These are phyloP conservation scores for Eledone cirrhosa DNA, from an alignment of 2,888 invertebrate species.

Conservation along the genomic window DNA sequence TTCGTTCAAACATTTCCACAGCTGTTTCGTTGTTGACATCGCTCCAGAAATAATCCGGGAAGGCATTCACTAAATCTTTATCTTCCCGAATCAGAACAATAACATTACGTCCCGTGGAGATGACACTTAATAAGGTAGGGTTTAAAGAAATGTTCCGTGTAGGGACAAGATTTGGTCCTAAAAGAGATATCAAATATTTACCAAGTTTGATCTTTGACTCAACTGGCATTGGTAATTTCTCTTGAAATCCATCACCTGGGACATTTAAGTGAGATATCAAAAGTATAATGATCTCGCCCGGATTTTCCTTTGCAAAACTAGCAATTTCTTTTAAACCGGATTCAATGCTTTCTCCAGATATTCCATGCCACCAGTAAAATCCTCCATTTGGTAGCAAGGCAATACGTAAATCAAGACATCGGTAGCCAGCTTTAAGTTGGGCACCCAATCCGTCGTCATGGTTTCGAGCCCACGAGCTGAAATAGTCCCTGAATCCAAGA, in stretches of 20 bases:
- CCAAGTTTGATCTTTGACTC: neutral
- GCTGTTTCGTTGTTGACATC: slow-evolving; percentile 5
- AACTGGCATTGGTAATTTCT: slow-evolving; percentile 7
- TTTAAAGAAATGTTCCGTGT: neutral
- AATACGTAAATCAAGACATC: slow-evolving; percentile 21
- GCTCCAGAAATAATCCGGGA: slow-evolving; percentile 26
- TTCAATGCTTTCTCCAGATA: slow-evolving; percentile 10
- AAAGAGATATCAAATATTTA: slow-evolving; percentile 2
- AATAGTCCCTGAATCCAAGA: slow-evolving; percentile 10
- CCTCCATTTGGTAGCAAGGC: neutral
- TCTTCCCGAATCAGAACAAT: slow-evolving; percentile 9
- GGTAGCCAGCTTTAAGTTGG: slow-evolving; percentile 22
- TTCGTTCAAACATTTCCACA: slow-evolving; percentile 4
- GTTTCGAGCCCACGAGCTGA: slow-evolving; percentile 23
- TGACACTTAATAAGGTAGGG: neutral
- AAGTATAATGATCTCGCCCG: slow-evolving; percentile 17
- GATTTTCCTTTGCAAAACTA: neutral
- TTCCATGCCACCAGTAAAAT: slow-evolving; percentile 27
- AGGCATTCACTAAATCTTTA: neutral
- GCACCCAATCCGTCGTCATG: neutral
- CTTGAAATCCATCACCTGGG: neutral
- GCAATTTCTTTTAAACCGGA: neutral
- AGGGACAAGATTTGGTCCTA: neutral
- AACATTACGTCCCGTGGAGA: slow-evolving; percentile 4
- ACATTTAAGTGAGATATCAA: slow-evolving; percentile 8